phyloP scores from a whole-genome alignment of 2,888 invertebrate species.

The Dusona sp. region DNA sequence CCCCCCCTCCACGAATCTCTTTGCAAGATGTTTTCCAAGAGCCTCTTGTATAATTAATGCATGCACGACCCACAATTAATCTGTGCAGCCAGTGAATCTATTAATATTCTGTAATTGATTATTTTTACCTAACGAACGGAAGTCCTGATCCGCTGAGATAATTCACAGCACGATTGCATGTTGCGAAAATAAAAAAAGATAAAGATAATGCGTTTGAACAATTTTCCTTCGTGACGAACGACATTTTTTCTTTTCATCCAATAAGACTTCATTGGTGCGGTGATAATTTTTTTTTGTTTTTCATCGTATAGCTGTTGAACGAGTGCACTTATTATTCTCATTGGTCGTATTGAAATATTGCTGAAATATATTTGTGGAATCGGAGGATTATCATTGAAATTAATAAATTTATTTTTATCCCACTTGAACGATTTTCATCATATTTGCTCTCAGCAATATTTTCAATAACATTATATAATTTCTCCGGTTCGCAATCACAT shows the following conservation, averaged over 20 bases:
- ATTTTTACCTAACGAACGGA: slow-evolving; percentile 14
- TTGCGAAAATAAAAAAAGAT: not conserved
- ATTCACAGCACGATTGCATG: slow-evolving; percentile 16
- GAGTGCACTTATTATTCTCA: not conserved
- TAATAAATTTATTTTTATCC: not conserved
- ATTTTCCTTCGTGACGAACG: not conserved
- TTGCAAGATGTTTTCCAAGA: slow-evolving; percentile 17
- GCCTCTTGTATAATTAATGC: slow-evolving; percentile 28
- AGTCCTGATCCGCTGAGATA: slow-evolving; percentile 8
- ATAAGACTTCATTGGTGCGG: not conserved
- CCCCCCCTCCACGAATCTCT: too few species aligned
- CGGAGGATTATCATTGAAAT: not conserved
- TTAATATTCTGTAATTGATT: slow-evolving; percentile 53
- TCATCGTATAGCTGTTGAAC: not conserved
- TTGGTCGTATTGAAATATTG: not conserved
- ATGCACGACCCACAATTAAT: slow-evolving; percentile 41
- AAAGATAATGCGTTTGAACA: not conserved
- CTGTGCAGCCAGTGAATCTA: slow-evolving; percentile 1
- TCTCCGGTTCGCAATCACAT: not conserved
- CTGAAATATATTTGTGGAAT: not conserved
- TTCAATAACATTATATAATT: not conserved
- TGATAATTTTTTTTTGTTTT: not conserved
- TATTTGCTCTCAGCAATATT: not conserved
- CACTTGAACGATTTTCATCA: not conserved
- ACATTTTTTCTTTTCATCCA: not conserved